A percentile compares a stretch with the other conserved stretches of the same genome.
Evolutionary conservation across 2,797 vertebrate genomes (phyloP).

Genomic region (Clarias pachynema): DNA sequence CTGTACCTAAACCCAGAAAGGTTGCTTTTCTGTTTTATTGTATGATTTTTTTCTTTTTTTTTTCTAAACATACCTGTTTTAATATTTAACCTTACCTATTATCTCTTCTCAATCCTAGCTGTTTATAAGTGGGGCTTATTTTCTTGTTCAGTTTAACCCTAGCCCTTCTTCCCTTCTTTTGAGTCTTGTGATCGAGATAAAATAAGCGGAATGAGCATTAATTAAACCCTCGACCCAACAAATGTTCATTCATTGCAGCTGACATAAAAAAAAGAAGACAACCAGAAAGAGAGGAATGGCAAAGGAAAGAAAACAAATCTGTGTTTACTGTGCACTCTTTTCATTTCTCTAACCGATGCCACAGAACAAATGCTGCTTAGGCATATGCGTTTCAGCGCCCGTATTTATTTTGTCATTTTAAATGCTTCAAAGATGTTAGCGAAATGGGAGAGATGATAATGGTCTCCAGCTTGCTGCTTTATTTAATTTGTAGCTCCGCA

Average conservation of each 20-base stretch:
- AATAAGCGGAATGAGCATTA: constrained; percentile 59
- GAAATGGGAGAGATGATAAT: constrained; percentile 74
- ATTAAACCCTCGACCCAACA: constrained; percentile 76
- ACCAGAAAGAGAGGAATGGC: constrained; percentile 24
- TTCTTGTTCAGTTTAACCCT: not conserved
- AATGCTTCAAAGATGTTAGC: constrained; percentile 76
- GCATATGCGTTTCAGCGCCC: constrained; percentile 69
- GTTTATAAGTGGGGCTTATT: not conserved
- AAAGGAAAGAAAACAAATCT: constrained; percentile 58
- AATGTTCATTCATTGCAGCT: constrained; percentile 74
- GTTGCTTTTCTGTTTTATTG: not conserved
- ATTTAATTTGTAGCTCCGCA: constrained; percentile 80
- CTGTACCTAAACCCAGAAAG: not conserved
- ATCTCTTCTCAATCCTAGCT: not conserved
- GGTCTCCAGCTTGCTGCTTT: constrained; percentile 75
- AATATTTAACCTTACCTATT: not conserved
- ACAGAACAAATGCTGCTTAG: constrained; percentile 78
- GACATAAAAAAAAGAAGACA: constrained; percentile 54
- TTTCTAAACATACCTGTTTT: not conserved
- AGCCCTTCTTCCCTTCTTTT: constrained; percentile 46
- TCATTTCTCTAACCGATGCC: constrained; percentile 70
- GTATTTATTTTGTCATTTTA: constrained; percentile 79
- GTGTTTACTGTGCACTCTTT: constrained; percentile 76
- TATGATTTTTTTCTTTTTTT: not conserved
- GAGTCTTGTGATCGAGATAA: constrained; percentile 51